phyloP scores from a whole-genome alignment of 2,113 vertebrate species.

The Paracanthobrama guichenoti region DNA sequence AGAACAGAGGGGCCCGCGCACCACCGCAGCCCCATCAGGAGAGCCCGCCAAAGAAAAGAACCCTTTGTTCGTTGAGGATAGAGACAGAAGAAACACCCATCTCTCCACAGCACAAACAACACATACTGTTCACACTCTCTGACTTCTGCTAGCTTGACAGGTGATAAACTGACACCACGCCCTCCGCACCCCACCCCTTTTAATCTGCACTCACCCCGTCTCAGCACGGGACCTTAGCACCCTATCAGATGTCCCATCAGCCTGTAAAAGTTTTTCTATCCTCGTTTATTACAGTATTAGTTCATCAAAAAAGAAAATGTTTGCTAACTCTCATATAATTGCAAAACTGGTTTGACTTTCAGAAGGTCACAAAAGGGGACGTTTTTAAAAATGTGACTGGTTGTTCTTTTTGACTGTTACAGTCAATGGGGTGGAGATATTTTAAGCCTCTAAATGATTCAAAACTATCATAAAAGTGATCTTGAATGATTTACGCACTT shows the following conservation, averaged over 20 bases:
- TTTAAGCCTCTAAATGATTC: neutral
- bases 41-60: constrained; percentile 40
- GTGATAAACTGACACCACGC: constrained; percentile 34
- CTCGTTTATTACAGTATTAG: neutral
- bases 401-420: neutral
- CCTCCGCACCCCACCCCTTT: constrained; percentile 20
- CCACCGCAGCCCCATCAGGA: constrained; percentile 34
- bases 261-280: constrained; percentile 10
- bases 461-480: neutral
- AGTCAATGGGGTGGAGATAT: neutral
- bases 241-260: constrained; percentile 15
- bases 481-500: neutral
- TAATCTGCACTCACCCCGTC: constrained; percentile 1
- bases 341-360: neutral
- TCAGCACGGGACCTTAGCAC: neutral
- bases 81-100: constrained; percentile 47
- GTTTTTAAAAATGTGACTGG: neutral
- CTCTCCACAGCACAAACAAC: constrained; percentile 46
- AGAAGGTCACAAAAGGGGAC: neutral
- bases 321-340: neutral
- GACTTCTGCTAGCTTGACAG: constrained; percentile 51
- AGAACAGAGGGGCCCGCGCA: constrained; percentile 35
- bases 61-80: constrained; percentile 50
- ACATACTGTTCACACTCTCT: constrained; percentile 46
- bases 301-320: constrained; percentile 1